A percentile compares a stretch with the other conserved stretches of the same genome.
Conservation (phyloP, 2,797 vertebrate genomes). For the Capromys pilorides region DNA sequence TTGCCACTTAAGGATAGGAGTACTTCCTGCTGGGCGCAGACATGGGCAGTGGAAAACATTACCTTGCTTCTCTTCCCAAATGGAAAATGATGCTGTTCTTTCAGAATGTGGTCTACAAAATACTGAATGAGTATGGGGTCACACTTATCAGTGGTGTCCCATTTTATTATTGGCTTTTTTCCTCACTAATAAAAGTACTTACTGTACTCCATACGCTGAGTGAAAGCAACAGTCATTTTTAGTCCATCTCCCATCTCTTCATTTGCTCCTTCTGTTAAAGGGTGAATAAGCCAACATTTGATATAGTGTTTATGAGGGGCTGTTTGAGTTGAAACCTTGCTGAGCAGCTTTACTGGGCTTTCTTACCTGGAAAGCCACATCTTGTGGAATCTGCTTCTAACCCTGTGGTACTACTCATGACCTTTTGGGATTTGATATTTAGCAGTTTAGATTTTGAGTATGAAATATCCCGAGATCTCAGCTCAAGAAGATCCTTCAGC, state of each 20-base stretch:
- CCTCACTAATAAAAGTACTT: constrained; percentile 96
- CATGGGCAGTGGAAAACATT: constrained; percentile 96
- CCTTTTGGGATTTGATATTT: constrained; percentile 91
- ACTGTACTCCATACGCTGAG: constrained; percentile 96
- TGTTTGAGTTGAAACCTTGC: constrained; percentile 90
- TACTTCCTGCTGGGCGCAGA: constrained; percentile 95
- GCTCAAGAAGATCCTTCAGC: constrained; percentile 93
- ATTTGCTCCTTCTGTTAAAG: constrained; percentile 93
- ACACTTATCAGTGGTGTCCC: constrained; percentile 94
- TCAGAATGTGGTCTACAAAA: constrained; percentile 93
- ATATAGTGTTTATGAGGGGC: constrained; percentile 97
- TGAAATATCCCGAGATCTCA: constrained; percentile 95
- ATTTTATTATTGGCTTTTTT: constrained; percentile 90
- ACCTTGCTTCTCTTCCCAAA: constrained; percentile 92
- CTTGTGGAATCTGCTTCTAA: constrained; percentile 94
- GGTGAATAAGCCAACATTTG: constrained; percentile 94
- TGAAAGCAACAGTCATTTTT: constrained; percentile 94
- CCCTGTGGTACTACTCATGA: constrained; percentile 94
- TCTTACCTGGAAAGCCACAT: constrained; percentile 94
- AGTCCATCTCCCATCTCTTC: constrained; percentile 96
- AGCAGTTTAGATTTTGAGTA: constrained; percentile 88
- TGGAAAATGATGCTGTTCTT: constrained; percentile 93
- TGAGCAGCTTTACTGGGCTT: constrained; percentile 95
- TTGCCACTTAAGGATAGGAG: constrained; percentile 95
- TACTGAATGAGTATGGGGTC: constrained; percentile 93